Conservation (phyloP, 2,113 vertebrate genomes). For the Strix aluco region DNA sequence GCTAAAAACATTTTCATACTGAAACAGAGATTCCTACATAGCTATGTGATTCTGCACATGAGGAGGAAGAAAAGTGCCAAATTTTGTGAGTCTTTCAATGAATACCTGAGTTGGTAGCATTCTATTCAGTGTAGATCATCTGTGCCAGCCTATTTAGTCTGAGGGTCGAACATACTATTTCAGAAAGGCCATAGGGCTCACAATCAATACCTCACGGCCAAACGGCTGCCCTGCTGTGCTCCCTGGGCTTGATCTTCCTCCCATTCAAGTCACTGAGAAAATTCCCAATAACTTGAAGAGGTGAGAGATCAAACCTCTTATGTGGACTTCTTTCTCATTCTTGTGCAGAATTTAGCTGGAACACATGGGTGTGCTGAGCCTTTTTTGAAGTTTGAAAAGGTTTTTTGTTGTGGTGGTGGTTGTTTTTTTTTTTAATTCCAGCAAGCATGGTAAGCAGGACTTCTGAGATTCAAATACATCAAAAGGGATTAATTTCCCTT, state of each 20-base stretch:
- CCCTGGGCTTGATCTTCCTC: not conserved
- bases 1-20: not conserved
- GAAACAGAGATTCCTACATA: not conserved
- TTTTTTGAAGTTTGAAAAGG: not conserved
- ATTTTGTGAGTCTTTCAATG: not conserved
- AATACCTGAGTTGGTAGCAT: not conserved
- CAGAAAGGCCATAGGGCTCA: not conserved
- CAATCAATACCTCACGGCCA: not conserved
- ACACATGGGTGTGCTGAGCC: not conserved
- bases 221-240: not conserved
- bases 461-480: not conserved
- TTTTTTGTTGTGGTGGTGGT: not conserved
- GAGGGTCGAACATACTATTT: not conserved
- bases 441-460: not conserved
- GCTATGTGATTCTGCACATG: not conserved
- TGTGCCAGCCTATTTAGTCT: not conserved
- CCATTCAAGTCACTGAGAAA: not conserved
- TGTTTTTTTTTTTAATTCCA: not conserved
- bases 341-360: not conserved
- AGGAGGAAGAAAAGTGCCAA: not conserved
- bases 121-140: not conserved
- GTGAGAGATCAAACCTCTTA: not conserved
- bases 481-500: not conserved
- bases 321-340: not conserved
- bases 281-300: not conserved